Percentiles rank a stretch among this genome's conserved stretches.
Evolutionary conservation across 1,140 invertebrate genomes (phyloP).

Genomic region (Lepeophtheirus salmonis): DNA sequence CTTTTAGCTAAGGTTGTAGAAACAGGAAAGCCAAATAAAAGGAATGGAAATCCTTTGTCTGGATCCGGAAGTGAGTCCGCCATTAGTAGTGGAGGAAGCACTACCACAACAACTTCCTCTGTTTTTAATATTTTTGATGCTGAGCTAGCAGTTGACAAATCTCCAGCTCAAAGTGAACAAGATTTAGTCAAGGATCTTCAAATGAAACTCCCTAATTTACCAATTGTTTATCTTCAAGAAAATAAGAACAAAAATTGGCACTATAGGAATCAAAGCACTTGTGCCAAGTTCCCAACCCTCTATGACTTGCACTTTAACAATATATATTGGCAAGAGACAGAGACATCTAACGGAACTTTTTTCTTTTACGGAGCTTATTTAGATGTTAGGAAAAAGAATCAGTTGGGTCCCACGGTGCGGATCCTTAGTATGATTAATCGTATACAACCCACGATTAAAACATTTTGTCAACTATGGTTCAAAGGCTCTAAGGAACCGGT

Average conservation of each 20-base stretch:
- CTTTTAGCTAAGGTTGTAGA: constrained; percentile 26
- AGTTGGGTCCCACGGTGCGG: constrained; percentile 54
- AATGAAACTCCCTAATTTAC: constrained; percentile 50
- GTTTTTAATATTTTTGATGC: constrained; percentile 25
- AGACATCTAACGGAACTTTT: constrained; percentile 59
- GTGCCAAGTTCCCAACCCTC: constrained; percentile 57
- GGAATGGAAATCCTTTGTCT: neutral
- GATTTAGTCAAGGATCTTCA: constrained; percentile 51
- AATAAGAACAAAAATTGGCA: constrained; percentile 43
- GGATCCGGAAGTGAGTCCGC: constrained; percentile 9
- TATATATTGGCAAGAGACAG: constrained; percentile 47
- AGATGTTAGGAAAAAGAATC: constrained; percentile 51
- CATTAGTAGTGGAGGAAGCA: constrained; percentile 17
- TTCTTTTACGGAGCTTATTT: constrained; percentile 74
- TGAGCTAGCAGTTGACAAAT: constrained; percentile 42
- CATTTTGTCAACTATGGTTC: constrained; percentile 76
- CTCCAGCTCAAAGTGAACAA: constrained; percentile 46
- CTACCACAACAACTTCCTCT: constrained; percentile 19
- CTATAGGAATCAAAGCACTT: constrained; percentile 49
- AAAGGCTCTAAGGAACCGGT: constrained; percentile 55
- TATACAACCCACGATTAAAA: constrained; percentile 58
- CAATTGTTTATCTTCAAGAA: constrained; percentile 59
- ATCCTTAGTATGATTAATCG: constrained; percentile 77
- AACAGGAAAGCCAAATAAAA: constrained; percentile 7
- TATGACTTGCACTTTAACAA: constrained; percentile 79